Evolutionary conservation across 2,888 invertebrate species (phyloP), one percentile per base, ranked within the genome.

Genomic region (Eremobia ochroleuca): DNA sequence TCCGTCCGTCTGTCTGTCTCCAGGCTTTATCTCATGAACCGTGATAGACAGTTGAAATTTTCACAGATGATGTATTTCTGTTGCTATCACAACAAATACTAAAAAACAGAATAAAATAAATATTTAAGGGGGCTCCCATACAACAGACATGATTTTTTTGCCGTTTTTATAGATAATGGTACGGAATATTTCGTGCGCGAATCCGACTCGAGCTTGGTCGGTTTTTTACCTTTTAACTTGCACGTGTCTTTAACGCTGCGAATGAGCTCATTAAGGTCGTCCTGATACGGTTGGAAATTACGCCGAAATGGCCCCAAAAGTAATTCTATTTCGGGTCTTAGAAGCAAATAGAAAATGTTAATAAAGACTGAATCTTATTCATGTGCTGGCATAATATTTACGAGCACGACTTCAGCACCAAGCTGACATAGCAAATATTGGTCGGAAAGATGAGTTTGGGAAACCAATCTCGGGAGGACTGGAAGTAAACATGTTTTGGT

Each of bases 401-500:
- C 86, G 83, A 79, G 75, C n/a, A 68, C 68, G 77, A 55, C 59
- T 79, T 58, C 46, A 72, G 69, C 52, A 55, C 11, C 65, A 68
- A 40, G 78, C 84, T 84, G 86, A 82, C 84, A 73, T 85, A 34
- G 79, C 86, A 85, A 86, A 85, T 88, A 87, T 87, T 88, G 86
- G 79, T 82, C 61, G 69, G 74, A 85, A 82, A 80, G 82, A 86
- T 88, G 83, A 88, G 75, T 78, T 76, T 80, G 77, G 77, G 75
- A 82, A 82, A 82, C 83, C 88, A 87, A 87, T 88, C 81, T 87
- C 68, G 69, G 34, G 6, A 49, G 66, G 25, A 64, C 76, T 75
- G 61, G 62, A 75, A 73, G 87, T 83, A 88, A 87, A 87, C 87
- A 87, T 88, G 87, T 87, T 87, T 87, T 86, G 81, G 77, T 68